Evolutionary conservation across 1,140 invertebrate species (phyloP).

Genomic region (Limonius californicus): DNA sequence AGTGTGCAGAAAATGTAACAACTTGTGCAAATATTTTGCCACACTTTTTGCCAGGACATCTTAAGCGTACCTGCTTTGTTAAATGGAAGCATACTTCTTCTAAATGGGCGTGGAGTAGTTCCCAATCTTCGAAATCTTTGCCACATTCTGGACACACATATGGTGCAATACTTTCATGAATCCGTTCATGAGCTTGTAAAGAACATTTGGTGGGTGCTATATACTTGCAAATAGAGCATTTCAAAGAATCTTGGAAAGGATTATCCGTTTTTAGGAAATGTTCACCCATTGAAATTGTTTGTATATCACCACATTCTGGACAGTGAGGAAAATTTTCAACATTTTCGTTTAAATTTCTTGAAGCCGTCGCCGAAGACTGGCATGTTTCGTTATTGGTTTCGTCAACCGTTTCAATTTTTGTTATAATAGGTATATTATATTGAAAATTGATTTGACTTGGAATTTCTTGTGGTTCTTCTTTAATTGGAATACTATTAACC

Average conservation of each 20-base stretch:
- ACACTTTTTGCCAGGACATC: slow-evolving; percentile 48
- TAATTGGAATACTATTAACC: neutral
- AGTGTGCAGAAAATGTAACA: slow-evolving; percentile 48
- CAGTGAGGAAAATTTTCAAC: slow-evolving; percentile 22
- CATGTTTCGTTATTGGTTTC: slow-evolving; percentile 9
- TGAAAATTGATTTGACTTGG: neutral
- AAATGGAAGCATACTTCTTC: slow-evolving; percentile 52
- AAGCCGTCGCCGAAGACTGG: neutral
- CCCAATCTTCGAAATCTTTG: slow-evolving; percentile 40
- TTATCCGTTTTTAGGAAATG: slow-evolving; percentile 34
- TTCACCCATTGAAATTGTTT: slow-evolving; percentile 13
- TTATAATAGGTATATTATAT: slow-evolving; percentile 33
- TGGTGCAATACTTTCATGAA: slow-evolving; percentile 49
- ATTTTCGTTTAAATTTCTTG: neutral
- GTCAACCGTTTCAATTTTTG: slow-evolving; percentile 35
- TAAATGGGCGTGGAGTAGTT: slow-evolving; percentile 48
- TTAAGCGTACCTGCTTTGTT: slow-evolving; percentile 48
- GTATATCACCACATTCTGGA: slow-evolving; percentile 30
- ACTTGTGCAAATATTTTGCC: slow-evolving; percentile 45
- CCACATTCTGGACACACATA: slow-evolving; percentile 55
- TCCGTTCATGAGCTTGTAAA: slow-evolving; percentile 48
- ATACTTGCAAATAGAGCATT: slow-evolving; percentile 47
- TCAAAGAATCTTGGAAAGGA: slow-evolving; percentile 28
- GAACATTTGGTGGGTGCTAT: slow-evolving; percentile 49
- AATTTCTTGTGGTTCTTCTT: slow-evolving; percentile 12